These are phyloP conservation scores for Mayetiola destructor DNA, from an alignment of 2,888 invertebrate genomes.

Conservation along the genomic window DNA sequence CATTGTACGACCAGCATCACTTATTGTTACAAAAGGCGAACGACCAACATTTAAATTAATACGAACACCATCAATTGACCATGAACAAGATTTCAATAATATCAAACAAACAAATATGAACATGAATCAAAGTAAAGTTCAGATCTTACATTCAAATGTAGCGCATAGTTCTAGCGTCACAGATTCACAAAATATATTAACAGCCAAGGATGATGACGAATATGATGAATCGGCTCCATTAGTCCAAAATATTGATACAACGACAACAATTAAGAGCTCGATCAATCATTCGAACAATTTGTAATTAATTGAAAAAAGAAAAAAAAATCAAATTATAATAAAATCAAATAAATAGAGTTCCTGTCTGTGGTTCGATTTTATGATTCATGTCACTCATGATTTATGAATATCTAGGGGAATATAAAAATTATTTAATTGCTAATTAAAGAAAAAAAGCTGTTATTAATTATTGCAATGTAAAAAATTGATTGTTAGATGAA, in stretches of 20 bases:
- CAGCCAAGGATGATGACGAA: not conserved
- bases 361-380: no score
- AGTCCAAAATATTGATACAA: not conserved
- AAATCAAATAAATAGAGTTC: no score
- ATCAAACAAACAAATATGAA: not conserved
- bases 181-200: no score
- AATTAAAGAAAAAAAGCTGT: no score
- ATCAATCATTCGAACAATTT: not conserved
- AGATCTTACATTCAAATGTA: not conserved
- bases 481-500: no score
- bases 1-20: conserved; percentile 29
- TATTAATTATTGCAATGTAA: no score
- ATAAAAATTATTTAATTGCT: no score
- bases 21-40: conserved; percentile 32
- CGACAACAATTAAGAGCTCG: not conserved
- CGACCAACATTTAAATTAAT: conserved; percentile 29
- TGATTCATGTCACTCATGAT: no score
- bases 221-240: conserved; percentile 15
- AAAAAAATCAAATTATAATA: no score
- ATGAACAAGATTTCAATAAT: conserved; percentile 25
- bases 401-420: no score
- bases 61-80: conserved; percentile 33
- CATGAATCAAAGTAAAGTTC: not conserved
- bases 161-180: not conserved
- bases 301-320: not conserved